phyloP scores from a whole-genome alignment of 2,113 vertebrate species.

The Uria aalge region DNA sequence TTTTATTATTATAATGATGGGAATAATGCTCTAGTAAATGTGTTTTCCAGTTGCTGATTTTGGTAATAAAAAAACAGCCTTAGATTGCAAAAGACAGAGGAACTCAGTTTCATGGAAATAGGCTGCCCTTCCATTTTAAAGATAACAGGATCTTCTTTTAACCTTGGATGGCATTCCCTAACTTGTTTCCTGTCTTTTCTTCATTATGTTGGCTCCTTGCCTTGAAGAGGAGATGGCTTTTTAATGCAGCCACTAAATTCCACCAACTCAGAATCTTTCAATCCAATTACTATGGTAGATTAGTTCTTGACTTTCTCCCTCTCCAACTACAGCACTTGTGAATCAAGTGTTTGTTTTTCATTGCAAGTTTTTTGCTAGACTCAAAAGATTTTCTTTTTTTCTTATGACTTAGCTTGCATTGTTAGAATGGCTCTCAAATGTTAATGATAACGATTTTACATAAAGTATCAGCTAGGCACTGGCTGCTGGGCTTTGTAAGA shows the following conservation, averaged over 20 bases:
- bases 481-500: background rate
- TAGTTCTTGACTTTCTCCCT: slow-evolving; percentile 64
- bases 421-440: background rate
- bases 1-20: slow-evolving; percentile 36
- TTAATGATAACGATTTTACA: background rate
- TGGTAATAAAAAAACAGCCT: slow-evolving; percentile 23
- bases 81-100: background rate
- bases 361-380: slow-evolving; percentile 14
- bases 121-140: slow-evolving; percentile 18
- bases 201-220: slow-evolving; percentile 47
- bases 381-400: background rate
- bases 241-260: slow-evolving; percentile 77
- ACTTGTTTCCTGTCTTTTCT: slow-evolving; percentile 63
- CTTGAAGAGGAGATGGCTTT: slow-evolving; percentile 57
- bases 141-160: slow-evolving; percentile 30
- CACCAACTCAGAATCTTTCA: slow-evolving; percentile 62
- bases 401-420: background rate
- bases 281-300: slow-evolving; percentile 80
- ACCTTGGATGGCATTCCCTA: background rate
- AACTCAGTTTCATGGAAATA: slow-evolving; percentile 9
- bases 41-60: slow-evolving; percentile 49
- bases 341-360: slow-evolving; percentile 57
- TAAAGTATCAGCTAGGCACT: background rate
- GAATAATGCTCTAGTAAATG: slow-evolving; percentile 32
- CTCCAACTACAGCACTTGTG: slow-evolving; percentile 41